Base-by-base conservation (phyloP, 2,797 vertebrate species). In the Hoplostethus mediterraneus region DNA sequence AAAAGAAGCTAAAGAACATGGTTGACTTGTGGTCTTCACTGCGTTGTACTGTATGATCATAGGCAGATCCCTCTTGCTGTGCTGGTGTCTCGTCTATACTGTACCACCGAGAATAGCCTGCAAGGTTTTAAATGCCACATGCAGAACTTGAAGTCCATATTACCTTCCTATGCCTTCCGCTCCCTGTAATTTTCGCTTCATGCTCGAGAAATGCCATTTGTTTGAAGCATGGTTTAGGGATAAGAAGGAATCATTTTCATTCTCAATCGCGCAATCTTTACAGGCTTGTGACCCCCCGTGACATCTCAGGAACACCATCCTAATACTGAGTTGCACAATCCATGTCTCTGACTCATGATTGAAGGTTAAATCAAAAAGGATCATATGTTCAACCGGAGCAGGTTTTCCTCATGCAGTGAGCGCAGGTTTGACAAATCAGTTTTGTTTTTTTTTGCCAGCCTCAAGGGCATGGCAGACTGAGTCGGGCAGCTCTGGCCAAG, bases 51-150 rank as follows among this genome's bases (percentile, higher is more conserved):
- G 31, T 47, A 33, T 12, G 65, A 64, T 36, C 21, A 7, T 21
- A 52, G 72, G 75, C 64, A 36, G 59, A 71, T 61, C 62, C 71
- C 28, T 82, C 84, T 86, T 83, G 83, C 80, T 55, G 5, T 4
- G 0, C 63, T 69, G 57, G 70, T 75, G 74, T 81, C 63, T 75
- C 33, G 75, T 81, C 74, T 66, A 17, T 17, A 6, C 25, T 62
- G n/a, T 52, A 78, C 48, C 52, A 57, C 77, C 73, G 85, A 52
- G 76, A 90, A 88, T 87, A 90, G 59, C 55, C 56, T 21, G 48
- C 4, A 38, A 52, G 68, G 60, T 65, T 10, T 71, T 53, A 21
- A 82, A 72, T 4, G 40, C 74, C 74, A 81, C 78, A 75, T 80
- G 42, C 72, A 33, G 36, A 17, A 45, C 51, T 68, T 40, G 48